Conservation (phyloP, 92 coral and sea anemone species). For the Zoanthus gigantus region DNA sequence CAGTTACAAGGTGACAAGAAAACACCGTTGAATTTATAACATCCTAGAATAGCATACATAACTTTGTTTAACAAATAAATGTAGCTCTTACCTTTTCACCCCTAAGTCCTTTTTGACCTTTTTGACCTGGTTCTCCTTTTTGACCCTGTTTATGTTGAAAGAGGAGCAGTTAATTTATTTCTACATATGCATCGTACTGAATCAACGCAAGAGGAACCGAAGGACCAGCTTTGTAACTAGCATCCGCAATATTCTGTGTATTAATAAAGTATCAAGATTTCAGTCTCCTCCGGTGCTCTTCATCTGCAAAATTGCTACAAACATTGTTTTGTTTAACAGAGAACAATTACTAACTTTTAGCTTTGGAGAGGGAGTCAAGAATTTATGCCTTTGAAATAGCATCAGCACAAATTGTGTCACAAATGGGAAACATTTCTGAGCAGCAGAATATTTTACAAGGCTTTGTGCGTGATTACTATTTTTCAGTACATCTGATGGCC, state of each 20-base stretch:
- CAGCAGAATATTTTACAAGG: too few relatives aligned
- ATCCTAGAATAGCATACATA: background rate
- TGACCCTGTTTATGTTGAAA: conserved; percentile 5
- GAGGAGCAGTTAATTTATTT: background rate
- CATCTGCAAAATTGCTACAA: background rate
- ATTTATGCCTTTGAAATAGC: too few relatives aligned
- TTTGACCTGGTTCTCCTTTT: conserved; percentile 23
- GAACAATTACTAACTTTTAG: too few relatives aligned
- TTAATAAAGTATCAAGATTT: background rate
- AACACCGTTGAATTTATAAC: background rate
- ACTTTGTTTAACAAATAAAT: background rate
- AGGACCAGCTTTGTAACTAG: background rate
- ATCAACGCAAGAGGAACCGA: background rate
- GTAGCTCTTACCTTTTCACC: conserved; percentile 39
- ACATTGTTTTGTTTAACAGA: too few relatives aligned
- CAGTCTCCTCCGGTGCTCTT: background rate
- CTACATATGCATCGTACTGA: background rate
- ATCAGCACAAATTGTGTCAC: too few relatives aligned
- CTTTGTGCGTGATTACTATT: too few relatives aligned
- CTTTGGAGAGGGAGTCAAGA: too few relatives aligned
- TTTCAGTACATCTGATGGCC: too few relatives aligned
- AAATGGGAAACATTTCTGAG: too few relatives aligned
- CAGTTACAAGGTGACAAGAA: too few relatives aligned
- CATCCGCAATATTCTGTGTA: background rate
- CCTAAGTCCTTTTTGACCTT: background rate